Evolutionary conservation across 2,113 vertebrate genomes (phyloP), one percentile per base, ranked within the genome.

Genomic region (Anoura caudifer): DNA sequence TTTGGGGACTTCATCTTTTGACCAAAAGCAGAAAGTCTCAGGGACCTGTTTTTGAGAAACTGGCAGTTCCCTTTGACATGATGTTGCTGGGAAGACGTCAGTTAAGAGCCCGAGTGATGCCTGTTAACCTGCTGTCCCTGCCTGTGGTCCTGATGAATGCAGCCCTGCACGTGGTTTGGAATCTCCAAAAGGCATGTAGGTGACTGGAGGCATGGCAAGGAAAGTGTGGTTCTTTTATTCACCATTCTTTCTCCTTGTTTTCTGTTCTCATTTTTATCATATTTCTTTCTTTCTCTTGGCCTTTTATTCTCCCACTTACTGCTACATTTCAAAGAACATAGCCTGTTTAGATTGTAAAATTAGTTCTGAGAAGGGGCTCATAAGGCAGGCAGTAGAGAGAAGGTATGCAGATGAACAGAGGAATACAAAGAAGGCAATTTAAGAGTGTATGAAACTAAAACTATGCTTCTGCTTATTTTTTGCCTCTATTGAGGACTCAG

Each of bases 31-130:
- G 96, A 73, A 96, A 97, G 41, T 81, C 54, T 85, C 65, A 88
- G n/a, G 70, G 84, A 84, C 12, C 13, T 79, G 56, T n/a, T 92
- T 91, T 86, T 84, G 92, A 91, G 95, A 94, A 86, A 81, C 54
- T 28, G 83, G 13, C 47, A 83, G 16, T 94, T 90, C 3, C 8
- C n/a, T 47, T 52, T 77, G 36, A 54, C 45, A 67, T 67, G 41
- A 43, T 73, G 26, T 50, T 93, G 9, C 41, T 75, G 69, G 50
- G 77, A 67, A 88, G 72, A 80, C 24, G 47, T 65, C 84, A 43
- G 47, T 8, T 38, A 12, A 77, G 52, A 15, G 63, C 38, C 31
- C 83, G 72, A 56, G 54, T 26, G 47, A 19, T 7, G 28, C 24
- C 38, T 54, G 33, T 59, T 36, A 20, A 12, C 15, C 77, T 63